Evolutionary conservation across 1,140 invertebrate species (phyloP).

Genomic region (Drosophila suzukii): DNA sequence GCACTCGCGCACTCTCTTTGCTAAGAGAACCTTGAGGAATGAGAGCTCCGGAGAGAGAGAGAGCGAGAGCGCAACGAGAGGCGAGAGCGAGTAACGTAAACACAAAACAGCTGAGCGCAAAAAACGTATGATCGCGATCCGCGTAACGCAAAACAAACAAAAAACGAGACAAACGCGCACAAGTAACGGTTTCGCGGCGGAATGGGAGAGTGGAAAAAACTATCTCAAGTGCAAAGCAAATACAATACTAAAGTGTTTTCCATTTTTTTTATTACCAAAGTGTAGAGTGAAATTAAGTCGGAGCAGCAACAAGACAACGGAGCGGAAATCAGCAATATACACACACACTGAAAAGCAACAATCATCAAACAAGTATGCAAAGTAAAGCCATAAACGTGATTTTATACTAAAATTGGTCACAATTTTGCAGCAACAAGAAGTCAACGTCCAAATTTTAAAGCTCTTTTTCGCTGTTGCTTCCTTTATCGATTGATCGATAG

Average conservation of each 20-base stretch:
- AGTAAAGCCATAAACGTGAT: conserved; percentile 40
- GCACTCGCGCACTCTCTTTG: conserved; percentile 15
- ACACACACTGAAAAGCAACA: conserved; percentile 49
- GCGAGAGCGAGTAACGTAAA: conserved; percentile 61
- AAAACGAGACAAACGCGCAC: conserved; percentile 20
- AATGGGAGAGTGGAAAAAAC: conserved; percentile 38
- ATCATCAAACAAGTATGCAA: conserved; percentile 60
- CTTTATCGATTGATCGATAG: conserved; percentile 57
- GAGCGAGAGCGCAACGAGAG: conserved; percentile 30
- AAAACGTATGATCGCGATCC: conserved; percentile 70
- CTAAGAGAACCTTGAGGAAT: conserved; percentile 12
- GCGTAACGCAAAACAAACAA: conserved; percentile 58
- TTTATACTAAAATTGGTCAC: conserved; percentile 52
- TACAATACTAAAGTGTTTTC: conserved; percentile 22
- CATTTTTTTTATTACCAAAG: conserved; percentile 26
- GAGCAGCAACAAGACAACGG: conserved; percentile 34
- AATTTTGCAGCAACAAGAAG: conserved; percentile 56
- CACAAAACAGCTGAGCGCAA: conserved; percentile 69
- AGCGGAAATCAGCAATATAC: conserved; percentile 42
- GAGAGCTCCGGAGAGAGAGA: too few species aligned
- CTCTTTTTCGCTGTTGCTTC: conserved; percentile 27
- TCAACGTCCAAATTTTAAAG: conserved; percentile 46
- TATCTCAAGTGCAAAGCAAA: conserved; percentile 40
- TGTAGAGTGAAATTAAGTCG: conserved; percentile 57
- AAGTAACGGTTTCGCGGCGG: conserved; percentile 15